Conservation (phyloP, 2,113 vertebrate species). For the Rhagologus leucostigma region DNA sequence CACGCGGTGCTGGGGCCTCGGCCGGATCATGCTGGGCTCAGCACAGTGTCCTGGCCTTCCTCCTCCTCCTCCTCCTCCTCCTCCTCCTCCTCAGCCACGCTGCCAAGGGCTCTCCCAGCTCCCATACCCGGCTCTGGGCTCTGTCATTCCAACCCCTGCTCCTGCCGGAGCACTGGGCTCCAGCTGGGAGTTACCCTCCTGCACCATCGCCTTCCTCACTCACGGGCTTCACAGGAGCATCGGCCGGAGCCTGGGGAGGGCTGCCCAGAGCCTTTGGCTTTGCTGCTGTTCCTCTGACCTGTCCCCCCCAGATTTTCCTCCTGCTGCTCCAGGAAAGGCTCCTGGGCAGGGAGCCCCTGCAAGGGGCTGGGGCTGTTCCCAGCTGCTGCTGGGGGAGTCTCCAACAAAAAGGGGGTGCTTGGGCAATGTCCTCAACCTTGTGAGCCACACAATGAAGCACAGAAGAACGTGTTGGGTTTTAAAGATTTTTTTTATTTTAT, state of each 20-base stretch:
- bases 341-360: rapidly evolving
- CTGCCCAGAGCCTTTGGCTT: rapidly evolving
- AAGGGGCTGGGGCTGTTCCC: not conserved
- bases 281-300: not conserved
- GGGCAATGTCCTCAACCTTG: not conserved
- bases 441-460: rapidly evolving
- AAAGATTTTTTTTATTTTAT: not conserved
- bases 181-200: not conserved
- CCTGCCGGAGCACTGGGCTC: rapidly evolving
- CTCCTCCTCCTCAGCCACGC: not conserved
- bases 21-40: not conserved
- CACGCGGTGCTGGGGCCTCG: rapidly evolving
- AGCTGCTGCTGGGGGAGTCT: not conserved
- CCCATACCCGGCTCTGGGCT: rapidly evolving
- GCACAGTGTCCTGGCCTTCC: not conserved
- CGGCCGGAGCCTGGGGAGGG: rapidly evolving
- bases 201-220: not conserved
- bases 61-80: not conserved
- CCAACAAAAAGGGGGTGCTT: too few relatives aligned
- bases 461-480: not conserved
- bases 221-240: rapidly evolving
- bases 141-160: too few relatives aligned
- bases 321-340: not conserved
- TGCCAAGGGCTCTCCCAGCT: not conserved
- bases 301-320: not conserved